phyloP scores from a whole-genome alignment of 2,888 invertebrate genomes.

The Brenthis hecate region DNA sequence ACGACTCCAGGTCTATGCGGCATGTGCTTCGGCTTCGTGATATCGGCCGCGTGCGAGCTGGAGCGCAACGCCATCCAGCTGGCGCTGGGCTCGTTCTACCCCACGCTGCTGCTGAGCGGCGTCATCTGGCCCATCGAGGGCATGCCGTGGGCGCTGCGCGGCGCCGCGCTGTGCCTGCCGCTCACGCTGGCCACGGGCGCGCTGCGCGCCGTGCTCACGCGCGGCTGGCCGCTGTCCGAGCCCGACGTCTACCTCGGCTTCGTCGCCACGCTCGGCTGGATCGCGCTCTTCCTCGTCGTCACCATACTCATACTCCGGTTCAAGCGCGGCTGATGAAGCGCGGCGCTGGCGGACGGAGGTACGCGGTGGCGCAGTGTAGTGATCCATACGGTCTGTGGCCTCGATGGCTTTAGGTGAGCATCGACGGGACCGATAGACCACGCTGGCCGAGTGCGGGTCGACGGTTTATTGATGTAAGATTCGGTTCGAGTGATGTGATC shows the following conservation, averaged over 20 bases:
- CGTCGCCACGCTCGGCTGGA: slow-evolving; percentile 93
- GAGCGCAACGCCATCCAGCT: slow-evolving; percentile 96
- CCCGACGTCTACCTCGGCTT: slow-evolving; percentile 94
- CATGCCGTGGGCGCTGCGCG: slow-evolving; percentile 92
- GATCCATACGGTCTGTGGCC: no score
- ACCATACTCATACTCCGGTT: slow-evolving; percentile 90
- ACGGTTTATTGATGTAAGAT: no score
- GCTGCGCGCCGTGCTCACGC: slow-evolving; percentile 91
- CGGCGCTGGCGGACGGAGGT: no score
- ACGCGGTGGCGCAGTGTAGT: no score
- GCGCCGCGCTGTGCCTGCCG: slow-evolving; percentile 92
- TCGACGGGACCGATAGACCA: no score
- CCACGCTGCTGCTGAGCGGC: slow-evolving; percentile 94
- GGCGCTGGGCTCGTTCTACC: slow-evolving; percentile 96
- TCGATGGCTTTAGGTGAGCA: no score
- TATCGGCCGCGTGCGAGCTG: slow-evolving; percentile 94
- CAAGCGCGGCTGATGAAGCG: slow-evolving; percentile 88
- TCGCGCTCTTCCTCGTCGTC: slow-evolving; percentile 89
- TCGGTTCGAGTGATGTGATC: no score
- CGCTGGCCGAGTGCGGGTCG: no score
- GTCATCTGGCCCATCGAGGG: slow-evolving; percentile 99
- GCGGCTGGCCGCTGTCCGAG: slow-evolving; percentile 92
- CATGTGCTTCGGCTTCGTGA: slow-evolving; percentile 98
- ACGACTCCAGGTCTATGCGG: slow-evolving; percentile 87
- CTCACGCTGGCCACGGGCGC: slow-evolving; percentile 96